Evolutionary conservation across 2,113 vertebrate species (phyloP).

Genomic region (Silurus meridionalis): DNA sequence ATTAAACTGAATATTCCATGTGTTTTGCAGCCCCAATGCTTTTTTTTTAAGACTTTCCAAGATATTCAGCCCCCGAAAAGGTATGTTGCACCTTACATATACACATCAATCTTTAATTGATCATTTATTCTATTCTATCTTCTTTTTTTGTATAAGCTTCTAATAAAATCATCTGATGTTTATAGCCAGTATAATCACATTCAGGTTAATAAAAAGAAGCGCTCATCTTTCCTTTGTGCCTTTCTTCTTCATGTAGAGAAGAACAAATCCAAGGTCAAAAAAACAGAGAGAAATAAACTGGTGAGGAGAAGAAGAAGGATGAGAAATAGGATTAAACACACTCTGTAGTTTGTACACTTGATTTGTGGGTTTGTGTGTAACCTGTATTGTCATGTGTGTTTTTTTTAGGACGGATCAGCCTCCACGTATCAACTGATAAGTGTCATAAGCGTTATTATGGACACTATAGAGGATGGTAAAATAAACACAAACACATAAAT

Average conservation of each 20-base stretch:
- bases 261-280: not conserved
- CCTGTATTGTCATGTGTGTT: not conserved
- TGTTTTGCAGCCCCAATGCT: too few species aligned
- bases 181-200: not conserved
- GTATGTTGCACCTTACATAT: not conserved
- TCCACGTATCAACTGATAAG: not conserved
- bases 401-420: not conserved
- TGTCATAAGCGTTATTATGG: not conserved
- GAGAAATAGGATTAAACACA: not conserved
- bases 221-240: not conserved
- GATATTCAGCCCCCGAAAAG: not conserved
- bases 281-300: not conserved
- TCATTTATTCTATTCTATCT: too few species aligned
- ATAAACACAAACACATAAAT: not conserved
- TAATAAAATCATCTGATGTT: not conserved
- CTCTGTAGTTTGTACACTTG: not conserved
- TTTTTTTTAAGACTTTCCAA: not conserved
- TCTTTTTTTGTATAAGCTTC: not conserved
- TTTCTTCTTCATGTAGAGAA: not conserved
- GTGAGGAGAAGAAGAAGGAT: not conserved
- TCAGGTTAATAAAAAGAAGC: not conserved
- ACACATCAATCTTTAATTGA: not conserved
- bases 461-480: not conserved
- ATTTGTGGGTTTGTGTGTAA: not conserved
- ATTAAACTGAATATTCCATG: not conserved